Evolutionary conservation across 2,113 vertebrate species (phyloP).

Genomic region (Progne subis): DNA sequence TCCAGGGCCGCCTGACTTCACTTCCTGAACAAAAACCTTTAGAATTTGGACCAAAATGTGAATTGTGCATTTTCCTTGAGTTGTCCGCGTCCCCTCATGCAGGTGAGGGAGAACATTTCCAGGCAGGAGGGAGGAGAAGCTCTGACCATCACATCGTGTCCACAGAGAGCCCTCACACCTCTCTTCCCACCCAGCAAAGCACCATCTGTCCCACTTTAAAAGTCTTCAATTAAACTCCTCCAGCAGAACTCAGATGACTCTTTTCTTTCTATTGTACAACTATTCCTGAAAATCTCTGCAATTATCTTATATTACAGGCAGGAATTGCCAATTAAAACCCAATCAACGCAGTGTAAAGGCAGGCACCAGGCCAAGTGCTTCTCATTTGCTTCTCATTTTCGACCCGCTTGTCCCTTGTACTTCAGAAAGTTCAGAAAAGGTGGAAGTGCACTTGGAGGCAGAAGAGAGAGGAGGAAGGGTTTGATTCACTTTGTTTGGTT

Average conservation of each 20-base stretch:
- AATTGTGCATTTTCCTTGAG: fast-evolving
- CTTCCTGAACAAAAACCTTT: background rate
- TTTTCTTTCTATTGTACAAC: constrained; percentile 27
- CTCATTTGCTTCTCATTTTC: background rate
- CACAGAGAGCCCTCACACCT: background rate
- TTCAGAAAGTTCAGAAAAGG: background rate
- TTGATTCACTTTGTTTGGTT: background rate
- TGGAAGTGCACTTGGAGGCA: background rate
- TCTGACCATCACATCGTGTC: background rate
- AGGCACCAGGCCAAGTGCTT: constrained; percentile 41
- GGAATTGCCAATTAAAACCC: constrained; percentile 65
- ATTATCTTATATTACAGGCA: constrained; percentile 62
- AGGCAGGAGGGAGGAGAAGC: background rate
- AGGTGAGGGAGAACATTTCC: background rate
- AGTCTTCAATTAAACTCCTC: constrained; percentile 45
- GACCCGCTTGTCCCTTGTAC: background rate
- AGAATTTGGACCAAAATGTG: background rate
- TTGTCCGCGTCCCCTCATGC: background rate
- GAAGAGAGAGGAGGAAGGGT: background rate
- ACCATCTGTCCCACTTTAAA: constrained; percentile 31
- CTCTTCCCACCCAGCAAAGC: background rate
- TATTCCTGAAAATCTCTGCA: constrained; percentile 41
- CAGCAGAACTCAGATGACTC: constrained; percentile 21
- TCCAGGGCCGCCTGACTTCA: too few species aligned
- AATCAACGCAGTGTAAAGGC: constrained; percentile 40